Evolutionary conservation across 2,113 vertebrate genomes (phyloP), one percentile per base, ranked within the genome.

Genomic region (Chamaetylas fuelleborni): DNA sequence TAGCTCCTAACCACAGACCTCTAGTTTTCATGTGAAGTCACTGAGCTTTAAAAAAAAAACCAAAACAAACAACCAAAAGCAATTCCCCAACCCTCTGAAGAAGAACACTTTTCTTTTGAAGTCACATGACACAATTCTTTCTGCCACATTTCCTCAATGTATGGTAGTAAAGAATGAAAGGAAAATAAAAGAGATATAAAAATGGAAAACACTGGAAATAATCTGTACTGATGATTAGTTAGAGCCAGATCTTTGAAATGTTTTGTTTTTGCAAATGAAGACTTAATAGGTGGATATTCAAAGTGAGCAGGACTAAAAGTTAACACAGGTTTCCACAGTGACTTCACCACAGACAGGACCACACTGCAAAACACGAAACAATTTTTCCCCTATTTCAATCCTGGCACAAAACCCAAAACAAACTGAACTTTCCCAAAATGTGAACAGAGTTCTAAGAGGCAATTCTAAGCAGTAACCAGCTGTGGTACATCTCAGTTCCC

Each of bases 381-480:
- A 4, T 86, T 92, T 91, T 90, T 73, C 76, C 85, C 71, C 73
- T 89, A 86, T 86, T 92, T 56, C 81, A 88, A 70, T 33, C 71
- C 78, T 91, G 74, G 70, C 74, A 89, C 80, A 87, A 81, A 86
- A 6, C 2, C 45, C 34, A 43, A 91, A 93, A n/a, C 48, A 88
- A 90, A 88, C 61, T 65, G 54, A 70, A 23, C 43, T 28, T 14
- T 43, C 31, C 19, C 31, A 70, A 88, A 92, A 69, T 5, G 67
- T 22, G 16, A 92, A 57, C 2, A 33, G 29, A 54, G 64, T 31
- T 77, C 60, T 78, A 38, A 58, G 72, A 87, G 48, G 78, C 29
- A 93, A 7, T n/a, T 89, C 67, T 79, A 79, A 53, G 38, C 3
- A 83, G 42, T 5, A 87, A 78, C 24, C 62, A 64, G 36, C 5